Evolutionary conservation across 2,888 invertebrate genomes (phyloP).

Genomic region (Hecatera dysodea): DNA sequence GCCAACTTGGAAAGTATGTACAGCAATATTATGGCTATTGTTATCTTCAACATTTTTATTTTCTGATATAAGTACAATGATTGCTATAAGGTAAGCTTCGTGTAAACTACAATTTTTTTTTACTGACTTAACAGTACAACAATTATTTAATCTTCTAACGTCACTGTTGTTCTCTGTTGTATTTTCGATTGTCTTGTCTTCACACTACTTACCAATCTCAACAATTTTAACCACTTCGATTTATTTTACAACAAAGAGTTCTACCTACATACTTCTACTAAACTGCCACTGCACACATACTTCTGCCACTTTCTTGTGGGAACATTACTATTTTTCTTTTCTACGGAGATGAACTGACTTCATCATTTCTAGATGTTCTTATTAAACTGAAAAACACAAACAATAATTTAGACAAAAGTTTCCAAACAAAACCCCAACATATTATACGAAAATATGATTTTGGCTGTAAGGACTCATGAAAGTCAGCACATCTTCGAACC

Average conservation of each 20-base stretch:
- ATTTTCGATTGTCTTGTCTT: constrained; percentile 63
- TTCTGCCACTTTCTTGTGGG: constrained; percentile 51
- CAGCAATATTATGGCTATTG: constrained; percentile 39
- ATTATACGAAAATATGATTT: too few relatives aligned
- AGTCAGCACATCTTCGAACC: constrained; percentile 43
- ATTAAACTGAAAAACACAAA: background rate
- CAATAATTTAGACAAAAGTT: background rate
- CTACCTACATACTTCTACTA: constrained; percentile 49
- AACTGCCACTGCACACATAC: constrained; percentile 72
- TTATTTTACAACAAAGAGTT: constrained; percentile 46
- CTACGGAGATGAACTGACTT: constrained; percentile 49
- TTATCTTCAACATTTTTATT: constrained; percentile 35
- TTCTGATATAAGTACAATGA: constrained; percentile 27
- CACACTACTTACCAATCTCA: constrained; percentile 52
- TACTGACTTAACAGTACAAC: constrained; percentile 39
- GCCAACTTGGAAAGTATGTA: constrained; percentile 39
- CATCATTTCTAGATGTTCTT: background rate
- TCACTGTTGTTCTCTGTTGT: constrained; percentile 64
- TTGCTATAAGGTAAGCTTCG: constrained; percentile 57
- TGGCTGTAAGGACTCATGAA: background rate
- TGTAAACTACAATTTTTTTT: constrained; percentile 40
- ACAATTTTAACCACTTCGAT: constrained; percentile 44
- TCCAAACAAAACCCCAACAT: background rate
- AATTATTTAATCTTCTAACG: constrained; percentile 58
- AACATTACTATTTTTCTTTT: constrained; percentile 35